phyloP scores from a whole-genome alignment of 2,888 invertebrate genomes.

The Yponomeuta cagnagella region DNA sequence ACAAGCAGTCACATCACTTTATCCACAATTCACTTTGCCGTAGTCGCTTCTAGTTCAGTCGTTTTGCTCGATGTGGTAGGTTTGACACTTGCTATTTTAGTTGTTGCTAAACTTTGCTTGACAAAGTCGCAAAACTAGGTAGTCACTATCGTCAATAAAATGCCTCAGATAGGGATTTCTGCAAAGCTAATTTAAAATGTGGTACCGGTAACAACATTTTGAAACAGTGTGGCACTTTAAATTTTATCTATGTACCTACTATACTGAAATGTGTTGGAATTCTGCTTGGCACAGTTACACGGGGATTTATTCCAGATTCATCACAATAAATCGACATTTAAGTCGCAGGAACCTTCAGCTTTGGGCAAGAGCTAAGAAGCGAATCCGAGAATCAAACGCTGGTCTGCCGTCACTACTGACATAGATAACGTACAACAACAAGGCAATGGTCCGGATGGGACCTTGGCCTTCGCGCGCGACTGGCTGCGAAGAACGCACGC shows the following conservation, averaged over 20 bases:
- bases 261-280: too few relatives aligned
- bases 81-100: too few relatives aligned
- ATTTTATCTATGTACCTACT: too few relatives aligned
- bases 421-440: background rate
- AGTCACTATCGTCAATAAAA: too few relatives aligned
- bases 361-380: background rate
- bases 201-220: too few relatives aligned
- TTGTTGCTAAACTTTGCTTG: slow-evolving; percentile 34
- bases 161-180: too few relatives aligned
- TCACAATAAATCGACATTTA: background rate
- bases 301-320: background rate
- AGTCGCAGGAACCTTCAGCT: background rate
- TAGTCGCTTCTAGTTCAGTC: background rate
- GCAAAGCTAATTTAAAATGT: too few relatives aligned
- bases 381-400: background rate
- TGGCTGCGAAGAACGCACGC: slow-evolving; percentile 56
- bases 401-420: background rate
- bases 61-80: too few relatives aligned
- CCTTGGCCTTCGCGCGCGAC: slow-evolving; percentile 68
- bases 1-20: slow-evolving; percentile 23
- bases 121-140: slow-evolving; percentile 49
- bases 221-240: too few relatives aligned
- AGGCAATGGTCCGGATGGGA: slow-evolving; percentile 25
- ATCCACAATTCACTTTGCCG: background rate
- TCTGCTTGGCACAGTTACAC: too few relatives aligned